phyloP scores from a whole-genome alignment of 2,888 invertebrate genomes.

The Ganaspis brasiliensis region DNA sequence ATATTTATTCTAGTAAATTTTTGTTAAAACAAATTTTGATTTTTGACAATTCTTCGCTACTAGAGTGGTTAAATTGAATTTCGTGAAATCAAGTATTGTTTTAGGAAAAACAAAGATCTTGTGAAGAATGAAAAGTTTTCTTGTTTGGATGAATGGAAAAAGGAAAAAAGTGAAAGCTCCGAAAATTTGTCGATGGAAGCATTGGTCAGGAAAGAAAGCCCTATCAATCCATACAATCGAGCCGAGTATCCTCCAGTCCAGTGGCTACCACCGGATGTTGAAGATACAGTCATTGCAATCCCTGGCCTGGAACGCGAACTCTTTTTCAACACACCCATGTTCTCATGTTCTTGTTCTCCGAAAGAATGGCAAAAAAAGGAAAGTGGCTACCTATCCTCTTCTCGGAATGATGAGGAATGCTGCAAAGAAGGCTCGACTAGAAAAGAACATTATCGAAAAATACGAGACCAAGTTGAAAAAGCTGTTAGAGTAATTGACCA shows the following conservation, averaged over 20 bases:
- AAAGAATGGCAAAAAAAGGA: conserved; percentile 55
- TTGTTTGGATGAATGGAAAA: background rate
- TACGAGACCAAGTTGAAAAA: conserved; percentile 69
- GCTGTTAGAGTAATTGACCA: conserved; percentile 69
- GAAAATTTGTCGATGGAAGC: conserved; percentile 21
- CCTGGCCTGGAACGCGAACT: conserved; percentile 62
- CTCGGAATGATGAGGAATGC: conserved; percentile 39
- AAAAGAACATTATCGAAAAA: conserved; percentile 65
- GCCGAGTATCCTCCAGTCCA: conserved; percentile 53
- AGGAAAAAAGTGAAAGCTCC: background rate
- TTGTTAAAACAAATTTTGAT: too few relatives aligned
- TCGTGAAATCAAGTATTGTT: background rate
- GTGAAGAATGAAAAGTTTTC: background rate
- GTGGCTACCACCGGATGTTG: conserved; percentile 17
- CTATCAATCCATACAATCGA: conserved; percentile 72
- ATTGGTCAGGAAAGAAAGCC: conserved; percentile 62
- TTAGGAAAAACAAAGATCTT: background rate
- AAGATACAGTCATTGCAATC: conserved; percentile 48
- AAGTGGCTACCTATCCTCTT: conserved; percentile 48
- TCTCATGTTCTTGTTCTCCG: conserved; percentile 63
- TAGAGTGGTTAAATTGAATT: too few relatives aligned
- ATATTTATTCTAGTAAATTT: too few relatives aligned
- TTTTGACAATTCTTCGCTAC: too few relatives aligned
- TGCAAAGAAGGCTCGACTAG: conserved; percentile 61
- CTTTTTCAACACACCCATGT: conserved; percentile 60